Base-by-base conservation (phyloP, 2,113 vertebrate genomes). In the Pongo pygmaeus region DNA sequence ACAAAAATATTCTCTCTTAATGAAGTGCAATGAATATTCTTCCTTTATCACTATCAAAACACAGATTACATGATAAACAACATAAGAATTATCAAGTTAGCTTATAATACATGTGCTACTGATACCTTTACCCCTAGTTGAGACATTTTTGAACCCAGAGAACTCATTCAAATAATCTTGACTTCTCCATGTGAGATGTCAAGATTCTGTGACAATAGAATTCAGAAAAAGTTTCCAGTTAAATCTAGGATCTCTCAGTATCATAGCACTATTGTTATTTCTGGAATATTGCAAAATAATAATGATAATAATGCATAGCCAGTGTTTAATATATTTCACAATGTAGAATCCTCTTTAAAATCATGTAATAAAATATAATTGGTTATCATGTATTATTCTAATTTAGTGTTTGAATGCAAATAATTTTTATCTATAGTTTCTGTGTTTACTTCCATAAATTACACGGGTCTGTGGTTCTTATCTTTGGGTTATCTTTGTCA, bases 61-160 rank as follows among this genome's bases (percentile, higher is more conserved):
- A 1, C 25, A 50, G 75, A 61, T 14, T 3, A 4, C 3, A 38
- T 27, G n/a, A 69, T 2, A n/a, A 25, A 18, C 2, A 27, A 1
- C 16, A 25, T 10, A 14, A 20, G 18, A 7, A 25, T 85, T 40
- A n/a, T 27, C 48, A 23, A 30, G 8, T 46, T 67, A 52, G 1
- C 38, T 64, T 85, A 50, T 38, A 55, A 11, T 20, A 13, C 22
- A 27, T 14, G 23, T 10, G 17, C 4, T 46, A 46, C 30, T 46
- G n/a, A 22, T n/a, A 55, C 9, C 25, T 80, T 78, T 78, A 40
- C 14, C 17, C n/a, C 14, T 30, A 52, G 5, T 12, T 57, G n/a
- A 78, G 57, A 64, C 32, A 74, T 40, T 8, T 18, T 69, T 38
- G 23, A 57, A 50, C 7, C 22, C 22, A 13, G 30, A n/a, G 35